These are phyloP conservation scores for Graptemys geographica DNA, from an alignment of 2,797 vertebrate species.

Conservation along the genomic window DNA sequence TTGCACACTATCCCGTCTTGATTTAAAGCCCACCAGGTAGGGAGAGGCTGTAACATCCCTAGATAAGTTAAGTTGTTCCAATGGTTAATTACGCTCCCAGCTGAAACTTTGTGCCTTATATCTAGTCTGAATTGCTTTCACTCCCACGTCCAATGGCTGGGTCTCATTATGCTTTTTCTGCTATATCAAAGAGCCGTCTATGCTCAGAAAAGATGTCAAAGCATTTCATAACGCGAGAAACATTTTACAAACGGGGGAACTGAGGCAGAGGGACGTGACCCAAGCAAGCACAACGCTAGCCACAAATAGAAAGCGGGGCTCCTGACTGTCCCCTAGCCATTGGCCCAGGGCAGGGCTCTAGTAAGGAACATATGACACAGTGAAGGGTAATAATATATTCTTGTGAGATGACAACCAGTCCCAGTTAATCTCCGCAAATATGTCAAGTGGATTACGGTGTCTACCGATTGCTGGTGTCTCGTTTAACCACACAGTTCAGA, in stretches of 20 bases:
- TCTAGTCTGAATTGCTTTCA: fast-evolving
- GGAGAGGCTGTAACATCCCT: neutral
- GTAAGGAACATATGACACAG: neutral
- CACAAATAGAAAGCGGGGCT: neutral
- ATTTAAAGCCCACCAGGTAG: neutral
- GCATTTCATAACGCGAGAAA: neutral
- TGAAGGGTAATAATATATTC: fast-evolving
- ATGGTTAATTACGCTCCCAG: neutral
- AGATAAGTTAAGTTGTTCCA: neutral
- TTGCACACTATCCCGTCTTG: neutral
- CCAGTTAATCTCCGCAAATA: neutral
- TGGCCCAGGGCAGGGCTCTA: neutral
- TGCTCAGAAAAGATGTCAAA: neutral
- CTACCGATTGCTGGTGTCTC: too few species aligned
- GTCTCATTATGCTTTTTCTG: neutral
- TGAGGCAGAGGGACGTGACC: neutral
- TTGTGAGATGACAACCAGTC: neutral
- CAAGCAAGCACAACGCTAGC: neutral
- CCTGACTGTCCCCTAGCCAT: too few species aligned
- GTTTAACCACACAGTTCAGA: too few species aligned
- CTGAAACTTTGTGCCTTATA: neutral
- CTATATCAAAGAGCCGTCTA: neutral
- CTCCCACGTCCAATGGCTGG: neutral
- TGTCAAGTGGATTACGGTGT: too few species aligned
- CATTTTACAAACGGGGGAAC: neutral